Evolutionary conservation across 30 jellyfish, hydroid and myxozoan species (phyloP).

Genomic region (Clytia hemisphaerica): DNA sequence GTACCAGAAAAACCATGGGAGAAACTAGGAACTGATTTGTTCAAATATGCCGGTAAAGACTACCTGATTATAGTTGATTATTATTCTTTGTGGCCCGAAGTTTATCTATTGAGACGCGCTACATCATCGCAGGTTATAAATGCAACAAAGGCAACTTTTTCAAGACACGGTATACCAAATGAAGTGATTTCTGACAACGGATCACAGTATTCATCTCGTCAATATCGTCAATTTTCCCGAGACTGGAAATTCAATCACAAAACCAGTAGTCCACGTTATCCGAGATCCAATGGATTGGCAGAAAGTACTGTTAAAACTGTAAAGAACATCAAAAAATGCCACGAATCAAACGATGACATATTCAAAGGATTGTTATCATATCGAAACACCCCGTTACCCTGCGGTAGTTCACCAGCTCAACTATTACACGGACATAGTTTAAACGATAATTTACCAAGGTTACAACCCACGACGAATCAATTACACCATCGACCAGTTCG

Average conservation of each 20-base stretch:
- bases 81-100: conserved; percentile 34
- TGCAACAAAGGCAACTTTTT: conserved; percentile 31
- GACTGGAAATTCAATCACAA: conserved; percentile 32
- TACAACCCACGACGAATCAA: background rate
- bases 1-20: conserved; percentile 31
- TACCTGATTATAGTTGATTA: conserved; percentile 17
- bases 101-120: conserved; percentile 20
- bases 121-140: conserved; percentile 16
- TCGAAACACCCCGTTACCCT: conserved; percentile 27
- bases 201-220: conserved; percentile 20
- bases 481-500: too few species aligned
- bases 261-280: conserved; percentile 46
- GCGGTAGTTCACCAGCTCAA: conserved; percentile 29
- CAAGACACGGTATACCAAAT: conserved; percentile 40
- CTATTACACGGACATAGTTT: background rate
- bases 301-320: conserved; percentile 26
- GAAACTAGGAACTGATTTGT: conserved; percentile 23
- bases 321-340: conserved; percentile 6
- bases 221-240: background rate
- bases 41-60: conserved; percentile 6
- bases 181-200: conserved; percentile 43
- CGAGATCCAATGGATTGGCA: conserved; percentile 30
- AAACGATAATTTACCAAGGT: conserved; percentile 9
- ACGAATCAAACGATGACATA: conserved; percentile 1
- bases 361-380: conserved; percentile 5